Percentiles rank a stretch among this genome's conserved stretches.
Conservation (phyloP, 2,888 invertebrate species). For the Atethmia centrago region DNA sequence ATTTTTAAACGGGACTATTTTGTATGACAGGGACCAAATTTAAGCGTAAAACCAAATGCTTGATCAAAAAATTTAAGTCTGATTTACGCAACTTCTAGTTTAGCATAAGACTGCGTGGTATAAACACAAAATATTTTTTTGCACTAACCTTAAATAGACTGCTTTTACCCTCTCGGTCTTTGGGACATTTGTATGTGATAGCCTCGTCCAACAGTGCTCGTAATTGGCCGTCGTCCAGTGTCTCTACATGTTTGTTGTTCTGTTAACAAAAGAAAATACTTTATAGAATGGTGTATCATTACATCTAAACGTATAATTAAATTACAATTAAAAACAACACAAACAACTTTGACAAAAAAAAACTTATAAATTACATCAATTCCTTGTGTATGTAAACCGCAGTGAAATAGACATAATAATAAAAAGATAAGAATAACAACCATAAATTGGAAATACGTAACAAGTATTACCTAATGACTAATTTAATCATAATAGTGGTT, state of each 20-base stretch:
- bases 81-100: constrained; percentile 19
- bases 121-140: constrained; percentile 26
- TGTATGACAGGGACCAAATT: too few relatives aligned
- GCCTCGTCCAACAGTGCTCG: constrained; percentile 95
- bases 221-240: constrained; percentile 94
- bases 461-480: background rate
- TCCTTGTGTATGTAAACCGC: background rate
- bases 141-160: constrained; percentile 93
- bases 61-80: background rate
- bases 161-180: constrained; percentile 96
- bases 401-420: background rate
- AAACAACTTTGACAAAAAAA: background rate
- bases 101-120: background rate
- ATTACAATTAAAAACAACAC: background rate
- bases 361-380: background rate
- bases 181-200: constrained; percentile 95
- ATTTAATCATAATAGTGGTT: background rate
- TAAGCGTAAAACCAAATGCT: background rate
- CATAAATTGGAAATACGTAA: background rate
- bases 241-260: constrained; percentile 89
- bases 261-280: constrained; percentile 72
- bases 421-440: background rate
- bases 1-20: too few relatives aligned
- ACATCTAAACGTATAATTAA: background rate
- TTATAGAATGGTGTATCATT: background rate